These are phyloP conservation scores for Prosapia bicincta DNA, from an alignment of 2,888 invertebrate species.

Conservation along the genomic window DNA sequence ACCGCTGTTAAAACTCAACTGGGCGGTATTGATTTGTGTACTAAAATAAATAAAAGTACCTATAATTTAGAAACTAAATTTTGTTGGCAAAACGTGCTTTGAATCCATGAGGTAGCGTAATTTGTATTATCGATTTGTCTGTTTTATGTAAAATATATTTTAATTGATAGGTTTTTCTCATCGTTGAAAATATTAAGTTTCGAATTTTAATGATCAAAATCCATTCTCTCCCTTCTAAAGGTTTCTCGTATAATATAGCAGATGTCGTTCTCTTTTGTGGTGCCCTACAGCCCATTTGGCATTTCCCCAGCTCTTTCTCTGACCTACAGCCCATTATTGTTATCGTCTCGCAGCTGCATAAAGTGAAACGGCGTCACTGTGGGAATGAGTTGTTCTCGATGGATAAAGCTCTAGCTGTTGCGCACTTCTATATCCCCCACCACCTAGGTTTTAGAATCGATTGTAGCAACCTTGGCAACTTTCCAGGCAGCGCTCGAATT, in stretches of 20 bases:
- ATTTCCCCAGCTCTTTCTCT: constrained; percentile 41
- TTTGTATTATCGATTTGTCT: too few relatives aligned
- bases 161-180: not conserved
- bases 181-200: not conserved
- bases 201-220: constrained; percentile 19
- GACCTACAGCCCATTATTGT: constrained; percentile 52
- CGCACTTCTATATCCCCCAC: constrained; percentile 31
- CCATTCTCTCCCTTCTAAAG: constrained; percentile 26
- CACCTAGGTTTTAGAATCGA: constrained; percentile 19
- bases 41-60: not conserved
- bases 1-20: not conserved
- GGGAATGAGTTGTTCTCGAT: constrained; percentile 33
- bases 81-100: too few relatives aligned
- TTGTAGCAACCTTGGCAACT: constrained; percentile 19
- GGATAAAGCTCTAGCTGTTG: constrained; percentile 32
- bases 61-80: too few relatives aligned
- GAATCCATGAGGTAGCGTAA: too few relatives aligned
- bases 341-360: constrained; percentile 53
- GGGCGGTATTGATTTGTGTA: not conserved
- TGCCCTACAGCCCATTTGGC: constrained; percentile 44
- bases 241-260: constrained; percentile 31
- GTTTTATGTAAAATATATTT: not conserved
- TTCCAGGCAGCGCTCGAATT: constrained; percentile 21
- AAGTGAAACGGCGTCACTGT: constrained; percentile 43
- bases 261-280: constrained; percentile 30